These are phyloP conservation scores for Peromyscus californicus DNA, from an alignment of 2,113 vertebrate species.

Conservation along the genomic window DNA sequence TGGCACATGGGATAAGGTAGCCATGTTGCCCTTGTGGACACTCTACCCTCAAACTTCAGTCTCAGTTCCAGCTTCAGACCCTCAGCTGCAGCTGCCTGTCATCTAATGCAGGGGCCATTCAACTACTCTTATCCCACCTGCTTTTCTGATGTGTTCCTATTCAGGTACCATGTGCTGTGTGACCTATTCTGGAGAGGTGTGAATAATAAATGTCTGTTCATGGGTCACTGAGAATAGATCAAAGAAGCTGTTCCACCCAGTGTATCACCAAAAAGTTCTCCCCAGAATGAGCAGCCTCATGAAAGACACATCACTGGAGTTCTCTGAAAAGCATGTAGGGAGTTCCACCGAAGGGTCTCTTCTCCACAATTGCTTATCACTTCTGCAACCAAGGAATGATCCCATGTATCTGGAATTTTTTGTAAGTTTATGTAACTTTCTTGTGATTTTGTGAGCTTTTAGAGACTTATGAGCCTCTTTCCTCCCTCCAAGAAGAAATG, in stretches of 20 bases:
- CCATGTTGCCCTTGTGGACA: background rate
- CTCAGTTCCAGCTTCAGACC: background rate
- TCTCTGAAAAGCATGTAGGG: background rate
- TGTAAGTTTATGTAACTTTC: background rate
- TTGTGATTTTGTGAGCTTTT: background rate
- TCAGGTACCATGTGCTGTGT: background rate
- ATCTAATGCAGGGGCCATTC: background rate
- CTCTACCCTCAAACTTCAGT: background rate
- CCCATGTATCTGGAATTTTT: background rate
- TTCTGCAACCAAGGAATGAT: background rate
- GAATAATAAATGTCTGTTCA: background rate
- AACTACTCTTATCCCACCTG: background rate
- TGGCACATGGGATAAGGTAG: background rate
- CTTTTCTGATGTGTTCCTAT: background rate
- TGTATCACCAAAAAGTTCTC: background rate
- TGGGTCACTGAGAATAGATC: background rate
- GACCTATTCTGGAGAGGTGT: background rate
- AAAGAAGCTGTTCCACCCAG: background rate
- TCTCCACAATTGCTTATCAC: background rate
- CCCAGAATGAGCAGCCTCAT: background rate
- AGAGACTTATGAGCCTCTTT: background rate
- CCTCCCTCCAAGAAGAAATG: background rate
- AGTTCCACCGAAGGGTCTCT: background rate
- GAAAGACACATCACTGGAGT: background rate
- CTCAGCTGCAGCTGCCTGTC: background rate